phyloP scores from a whole-genome alignment of 2,797 vertebrate species.

The Capromys pilorides region DNA sequence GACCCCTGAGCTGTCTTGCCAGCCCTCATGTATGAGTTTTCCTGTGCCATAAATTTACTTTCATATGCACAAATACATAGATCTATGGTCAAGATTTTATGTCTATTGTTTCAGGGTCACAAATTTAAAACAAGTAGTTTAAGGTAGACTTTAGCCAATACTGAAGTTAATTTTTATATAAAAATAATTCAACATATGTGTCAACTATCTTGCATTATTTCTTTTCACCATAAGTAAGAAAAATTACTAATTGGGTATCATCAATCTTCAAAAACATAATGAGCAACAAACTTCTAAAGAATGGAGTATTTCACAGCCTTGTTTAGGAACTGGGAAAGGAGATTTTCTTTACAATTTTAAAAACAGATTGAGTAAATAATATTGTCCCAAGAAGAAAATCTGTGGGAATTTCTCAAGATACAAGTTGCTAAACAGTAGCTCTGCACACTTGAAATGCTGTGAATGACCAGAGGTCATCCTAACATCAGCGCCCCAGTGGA shows the following conservation, averaged over 20 bases:
- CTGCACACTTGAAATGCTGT: slow-evolving; percentile 2
- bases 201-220: background rate
- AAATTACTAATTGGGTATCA: background rate
- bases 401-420: background rate
- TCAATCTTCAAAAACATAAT: background rate
- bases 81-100: background rate
- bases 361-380: background rate
- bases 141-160: slow-evolving; percentile 6
- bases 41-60: background rate
- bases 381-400: background rate
- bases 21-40: background rate
- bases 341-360: background rate
- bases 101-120: background rate
- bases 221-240: background rate
- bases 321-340: background rate
- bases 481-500: background rate
- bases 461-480: slow-evolving; percentile 2
- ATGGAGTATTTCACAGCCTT: background rate
- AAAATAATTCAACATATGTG: background rate
- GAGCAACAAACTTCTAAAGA: background rate
- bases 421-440: fast-evolving
- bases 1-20: too few relatives aligned
- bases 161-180: background rate
- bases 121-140: background rate
- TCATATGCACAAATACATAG: background rate